Evolutionary conservation across 2,113 vertebrate species (phyloP), one percentile per base, ranked within the genome.

Genomic region (Vulpes vulpes): DNA sequence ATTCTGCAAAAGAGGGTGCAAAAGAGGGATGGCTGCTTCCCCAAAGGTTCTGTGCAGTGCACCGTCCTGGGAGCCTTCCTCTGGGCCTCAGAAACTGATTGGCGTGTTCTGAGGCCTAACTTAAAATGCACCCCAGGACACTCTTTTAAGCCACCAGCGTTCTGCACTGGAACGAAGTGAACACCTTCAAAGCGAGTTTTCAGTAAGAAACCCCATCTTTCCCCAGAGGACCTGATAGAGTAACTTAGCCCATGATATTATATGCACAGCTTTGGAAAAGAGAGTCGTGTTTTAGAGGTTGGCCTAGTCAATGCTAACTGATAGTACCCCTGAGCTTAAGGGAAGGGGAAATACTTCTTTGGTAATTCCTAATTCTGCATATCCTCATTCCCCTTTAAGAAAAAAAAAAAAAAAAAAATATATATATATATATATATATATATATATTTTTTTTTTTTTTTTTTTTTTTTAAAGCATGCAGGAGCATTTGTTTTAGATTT

Each of bases 151-250:
- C 57, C 60, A 65, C n/a, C 11, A 19, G 14, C 96, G 32, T 2
- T 82, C 87, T 27, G 73, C 5, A 22, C n/a, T 87, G 55, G 91
- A 89, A 79, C 2, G 12, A 91, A 82, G 74, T 11, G 59, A 89
- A 89, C 22, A 93, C 87, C 32, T 85, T 49, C 1, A 22, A 11
- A 87, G 65, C 55, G 2, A n/a, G 32, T 23, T 94, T 97, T 90
- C 62, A 79, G 80, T 91, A 60, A 96, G 80, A 97, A 97, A 74
- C 10, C 7, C 82, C 38, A 62, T 62, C 81, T 8, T 87, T 32
- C 85, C 16, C 3, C 0, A 22, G 92, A 4, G 2, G 2, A 9
- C 19, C 88, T 65, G 7, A 92, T 5, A 27, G 0, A 87, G 51
- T 60, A 25, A 94, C 60, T 97, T 95, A 8, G 4, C 91, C 51